These are phyloP conservation scores for Temnothorax curvispinosus DNA, from an alignment of 1,140 invertebrate species.

Conservation along the genomic window DNA sequence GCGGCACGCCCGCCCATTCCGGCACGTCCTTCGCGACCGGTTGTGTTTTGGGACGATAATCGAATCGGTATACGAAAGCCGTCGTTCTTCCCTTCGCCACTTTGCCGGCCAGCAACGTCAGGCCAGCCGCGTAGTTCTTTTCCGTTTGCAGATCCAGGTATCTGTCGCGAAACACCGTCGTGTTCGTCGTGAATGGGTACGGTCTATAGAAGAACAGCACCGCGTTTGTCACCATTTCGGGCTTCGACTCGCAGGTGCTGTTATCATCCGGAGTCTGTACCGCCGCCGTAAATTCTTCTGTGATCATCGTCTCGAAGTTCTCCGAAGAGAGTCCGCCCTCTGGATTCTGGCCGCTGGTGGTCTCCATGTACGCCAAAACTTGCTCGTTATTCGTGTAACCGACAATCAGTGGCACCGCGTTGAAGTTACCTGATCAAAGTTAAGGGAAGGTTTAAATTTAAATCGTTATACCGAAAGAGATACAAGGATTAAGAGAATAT, in stretches of 20 bases:
- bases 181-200: slow-evolving; percentile 87
- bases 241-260: slow-evolving; percentile 88
- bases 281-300: slow-evolving; percentile 85
- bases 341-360: slow-evolving; percentile 86
- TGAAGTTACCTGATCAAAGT: slow-evolving; percentile 80
- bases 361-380: slow-evolving; percentile 86
- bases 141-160: slow-evolving; percentile 91
- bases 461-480: neutral
- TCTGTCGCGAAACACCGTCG: slow-evolving; percentile 86
- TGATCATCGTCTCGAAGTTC: slow-evolving; percentile 88
- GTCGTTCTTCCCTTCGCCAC: slow-evolving; percentile 86
- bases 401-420: slow-evolving; percentile 89
- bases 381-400: slow-evolving; percentile 93
- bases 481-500: neutral
- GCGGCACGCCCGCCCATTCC: slow-evolving; percentile 91
- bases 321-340: slow-evolving; percentile 85
- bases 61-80: slow-evolving; percentile 91
- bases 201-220: slow-evolving; percentile 91
- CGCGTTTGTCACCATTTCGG: slow-evolving; percentile 90
- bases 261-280: slow-evolving; percentile 86
- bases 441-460: neutral
- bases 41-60: slow-evolving; percentile 89
- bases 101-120: slow-evolving; percentile 88
- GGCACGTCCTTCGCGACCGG: slow-evolving; percentile 88
- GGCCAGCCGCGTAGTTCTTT: slow-evolving; percentile 90